Evolutionary conservation across 2,113 vertebrate genomes (phyloP).

Genomic region (Proterorhinus semilunaris): DNA sequence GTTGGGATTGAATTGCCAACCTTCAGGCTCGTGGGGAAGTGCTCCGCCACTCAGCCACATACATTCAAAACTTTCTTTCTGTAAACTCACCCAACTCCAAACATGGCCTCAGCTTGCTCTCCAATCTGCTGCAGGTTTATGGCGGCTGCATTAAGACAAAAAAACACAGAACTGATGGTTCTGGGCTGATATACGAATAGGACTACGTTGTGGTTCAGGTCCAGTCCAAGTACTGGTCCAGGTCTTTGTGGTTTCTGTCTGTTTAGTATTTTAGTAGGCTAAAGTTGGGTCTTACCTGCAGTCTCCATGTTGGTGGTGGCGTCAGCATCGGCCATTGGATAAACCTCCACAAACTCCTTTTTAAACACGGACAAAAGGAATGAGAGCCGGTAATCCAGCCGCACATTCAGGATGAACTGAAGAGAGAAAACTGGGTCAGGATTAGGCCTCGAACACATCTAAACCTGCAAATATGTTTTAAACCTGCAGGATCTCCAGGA

Average conservation of each 20-base stretch:
- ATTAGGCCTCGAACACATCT: background rate
- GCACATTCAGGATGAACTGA: slow-evolving; percentile 96
- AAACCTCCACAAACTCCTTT: slow-evolving; percentile 97
- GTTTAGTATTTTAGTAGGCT: too few relatives aligned
- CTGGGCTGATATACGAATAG: background rate
- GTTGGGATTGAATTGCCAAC: too few relatives aligned
- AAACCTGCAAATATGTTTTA: background rate
- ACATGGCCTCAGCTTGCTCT: slow-evolving; percentile 98
- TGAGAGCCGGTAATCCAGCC: slow-evolving; percentile 95
- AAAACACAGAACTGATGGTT: background rate
- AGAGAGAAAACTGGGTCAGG: background rate
- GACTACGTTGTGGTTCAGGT: background rate
- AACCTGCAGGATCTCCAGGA: slow-evolving; percentile 95
- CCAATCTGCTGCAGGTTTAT: slow-evolving; percentile 93
- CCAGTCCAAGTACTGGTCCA: background rate
- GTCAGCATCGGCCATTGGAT: slow-evolving; percentile 91
- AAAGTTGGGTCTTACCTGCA: slow-evolving; percentile 73
- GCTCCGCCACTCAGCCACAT: too few relatives aligned
- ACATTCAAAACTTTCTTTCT: background rate
- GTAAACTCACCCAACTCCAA: slow-evolving; percentile 86
- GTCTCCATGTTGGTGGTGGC: slow-evolving; percentile 89
- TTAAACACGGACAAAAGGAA: slow-evolving; percentile 97
- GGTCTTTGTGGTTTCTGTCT: background rate
- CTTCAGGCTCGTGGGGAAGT: too few relatives aligned
- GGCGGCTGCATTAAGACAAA: slow-evolving; percentile 67